Percentiles rank a stretch among this genome's conserved stretches.
Evolutionary conservation across 2,113 vertebrate genomes (phyloP).

Genomic region (Pycnonotus jocosus): DNA sequence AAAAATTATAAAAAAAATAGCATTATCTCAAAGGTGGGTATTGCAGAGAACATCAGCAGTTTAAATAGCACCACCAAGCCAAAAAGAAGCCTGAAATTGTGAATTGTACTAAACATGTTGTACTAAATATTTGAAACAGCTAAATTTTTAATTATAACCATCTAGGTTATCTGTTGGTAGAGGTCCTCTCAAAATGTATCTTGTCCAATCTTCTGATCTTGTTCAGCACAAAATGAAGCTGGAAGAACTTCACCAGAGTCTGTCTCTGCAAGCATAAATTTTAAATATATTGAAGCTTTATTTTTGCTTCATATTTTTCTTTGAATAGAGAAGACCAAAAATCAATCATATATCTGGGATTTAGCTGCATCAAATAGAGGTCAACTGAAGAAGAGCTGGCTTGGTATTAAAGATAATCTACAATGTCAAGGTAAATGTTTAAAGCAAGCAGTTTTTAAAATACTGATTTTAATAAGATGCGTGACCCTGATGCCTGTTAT

Average conservation of each 20-base stretch:
- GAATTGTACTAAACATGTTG: not conserved
- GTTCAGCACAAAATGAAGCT: slow-evolving; percentile 29
- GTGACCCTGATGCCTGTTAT: slow-evolving; percentile 52
- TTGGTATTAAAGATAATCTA: slow-evolving; percentile 72
- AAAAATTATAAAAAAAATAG: not conserved
- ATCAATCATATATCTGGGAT: slow-evolving; percentile 70
- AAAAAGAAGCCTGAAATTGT: not conserved
- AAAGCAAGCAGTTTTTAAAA: slow-evolving; percentile 73
- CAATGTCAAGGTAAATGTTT: slow-evolving; percentile 69
- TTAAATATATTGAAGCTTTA: slow-evolving; percentile 65
- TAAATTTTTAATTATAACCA: not conserved
- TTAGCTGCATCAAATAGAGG: slow-evolving; percentile 68
- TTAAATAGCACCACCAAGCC: not conserved
- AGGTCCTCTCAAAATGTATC: not conserved
- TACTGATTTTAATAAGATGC: slow-evolving; percentile 66
- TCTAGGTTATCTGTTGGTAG: not conserved
- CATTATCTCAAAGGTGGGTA: not conserved
- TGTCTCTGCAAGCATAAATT: slow-evolving; percentile 66
- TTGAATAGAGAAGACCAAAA: slow-evolving; percentile 72
- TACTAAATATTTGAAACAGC: not conserved
- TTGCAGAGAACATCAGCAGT: not conserved
- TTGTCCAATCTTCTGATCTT: slow-evolving; percentile 26
- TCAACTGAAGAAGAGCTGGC: slow-evolving; percentile 61
- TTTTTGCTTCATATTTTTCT: slow-evolving; percentile 68
- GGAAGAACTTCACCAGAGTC: slow-evolving; percentile 46